A percentile compares a stretch with the other conserved stretches of the same genome.
These are phyloP conservation scores for Dendrolimus punctatus DNA, from an alignment of 1,140 invertebrate species.

Conservation along the genomic window DNA sequence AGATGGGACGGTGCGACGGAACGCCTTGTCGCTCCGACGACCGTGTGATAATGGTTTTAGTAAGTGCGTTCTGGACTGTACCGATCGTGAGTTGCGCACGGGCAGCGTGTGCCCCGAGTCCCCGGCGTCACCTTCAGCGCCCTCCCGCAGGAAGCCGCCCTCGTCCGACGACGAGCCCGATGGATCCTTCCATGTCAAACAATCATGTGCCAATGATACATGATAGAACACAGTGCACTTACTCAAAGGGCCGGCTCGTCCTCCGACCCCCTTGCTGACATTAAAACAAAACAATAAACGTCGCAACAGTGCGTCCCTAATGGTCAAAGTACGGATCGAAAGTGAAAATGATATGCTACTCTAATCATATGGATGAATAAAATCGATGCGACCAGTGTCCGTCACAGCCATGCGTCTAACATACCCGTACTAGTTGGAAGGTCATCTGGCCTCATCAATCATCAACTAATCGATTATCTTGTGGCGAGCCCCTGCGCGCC, in stretches of 20 bases:
- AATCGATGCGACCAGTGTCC: constrained; percentile 54
- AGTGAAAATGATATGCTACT: constrained; percentile 44
- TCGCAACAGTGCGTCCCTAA: constrained; percentile 19
- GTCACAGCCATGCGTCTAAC: constrained; percentile 27
- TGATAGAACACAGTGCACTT: constrained; percentile 23
- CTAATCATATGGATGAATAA: constrained; percentile 26
- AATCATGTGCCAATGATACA: constrained; percentile 35
- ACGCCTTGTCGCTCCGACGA: constrained; percentile 19
- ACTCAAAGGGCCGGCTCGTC: constrained; percentile 12
- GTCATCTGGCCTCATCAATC: constrained; percentile 43
- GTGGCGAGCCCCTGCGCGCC: too few relatives aligned
- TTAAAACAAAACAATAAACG: constrained; percentile 3
- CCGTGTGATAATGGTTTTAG: neutral
- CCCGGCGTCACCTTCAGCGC: constrained; percentile 41
- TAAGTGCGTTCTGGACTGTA: constrained; percentile 26
- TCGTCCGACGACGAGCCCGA: constrained; percentile 66
- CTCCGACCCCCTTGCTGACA: constrained; percentile 9
- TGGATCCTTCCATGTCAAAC: constrained; percentile 56
- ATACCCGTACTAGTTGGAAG: constrained; percentile 37
- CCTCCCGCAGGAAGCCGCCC: constrained; percentile 55
- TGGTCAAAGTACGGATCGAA: constrained; percentile 34
- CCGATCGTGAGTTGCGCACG: constrained; percentile 66
- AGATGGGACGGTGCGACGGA: constrained; percentile 14
- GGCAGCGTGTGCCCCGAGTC: constrained; percentile 64
- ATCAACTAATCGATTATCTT: constrained; percentile 23